Evolutionary conservation across 2,113 vertebrate genomes (phyloP).

Genomic region (Himantopus leucocephalus): DNA sequence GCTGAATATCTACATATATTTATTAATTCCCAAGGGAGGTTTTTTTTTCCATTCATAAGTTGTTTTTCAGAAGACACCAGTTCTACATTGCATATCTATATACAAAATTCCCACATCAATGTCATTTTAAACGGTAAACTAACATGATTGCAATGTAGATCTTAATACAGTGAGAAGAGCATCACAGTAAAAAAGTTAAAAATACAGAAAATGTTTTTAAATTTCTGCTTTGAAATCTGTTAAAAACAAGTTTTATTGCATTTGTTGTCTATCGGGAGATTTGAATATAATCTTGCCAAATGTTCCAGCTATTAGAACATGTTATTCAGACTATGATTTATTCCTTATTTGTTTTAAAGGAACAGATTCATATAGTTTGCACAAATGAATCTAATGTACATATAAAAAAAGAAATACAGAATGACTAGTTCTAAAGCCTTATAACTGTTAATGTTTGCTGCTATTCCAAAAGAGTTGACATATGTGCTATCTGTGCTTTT

Average conservation of each 20-base stretch:
- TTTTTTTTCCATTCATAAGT: not conserved
- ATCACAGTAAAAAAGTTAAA: not conserved
- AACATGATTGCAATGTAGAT: not conserved
- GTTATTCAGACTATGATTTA: not conserved
- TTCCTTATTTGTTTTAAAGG: not conserved
- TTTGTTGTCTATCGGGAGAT: not conserved
- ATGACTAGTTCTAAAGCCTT: not conserved
- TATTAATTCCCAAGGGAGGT: not conserved
- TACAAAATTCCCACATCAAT: not conserved
- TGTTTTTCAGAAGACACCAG: not conserved
- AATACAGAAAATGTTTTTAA: not conserved
- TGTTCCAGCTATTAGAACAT: not conserved
- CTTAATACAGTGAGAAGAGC: not conserved
- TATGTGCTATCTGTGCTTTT: not conserved
- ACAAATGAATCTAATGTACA: not conserved
- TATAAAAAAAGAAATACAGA: not conserved
- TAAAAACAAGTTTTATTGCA: not conserved
- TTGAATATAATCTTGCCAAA: not conserved
- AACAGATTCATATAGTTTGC: not conserved
- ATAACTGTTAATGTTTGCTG: not conserved
- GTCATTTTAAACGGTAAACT: not conserved
- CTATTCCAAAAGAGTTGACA: not conserved
- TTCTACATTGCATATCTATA: not conserved
- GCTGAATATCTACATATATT: not conserved
- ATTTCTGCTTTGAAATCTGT: not conserved